Evolutionary conservation across 53 echinoderm and acorn worm species (phyloP).

Genomic region (Luidia sarsii): DNA sequence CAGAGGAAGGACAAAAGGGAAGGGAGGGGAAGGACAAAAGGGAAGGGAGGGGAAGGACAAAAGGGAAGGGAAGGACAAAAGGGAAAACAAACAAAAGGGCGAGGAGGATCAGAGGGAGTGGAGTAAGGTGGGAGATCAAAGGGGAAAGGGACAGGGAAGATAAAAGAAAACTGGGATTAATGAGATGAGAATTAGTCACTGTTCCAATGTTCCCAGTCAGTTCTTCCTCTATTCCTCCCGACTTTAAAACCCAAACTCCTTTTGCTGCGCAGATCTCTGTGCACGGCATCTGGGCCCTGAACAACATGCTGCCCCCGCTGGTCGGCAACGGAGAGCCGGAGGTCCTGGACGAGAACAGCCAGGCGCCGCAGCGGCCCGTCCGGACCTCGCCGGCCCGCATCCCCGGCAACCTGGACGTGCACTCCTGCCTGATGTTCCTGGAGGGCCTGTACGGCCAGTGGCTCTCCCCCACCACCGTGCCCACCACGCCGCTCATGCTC

Average conservation of each 20-base stretch:
- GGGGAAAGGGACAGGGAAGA: no score
- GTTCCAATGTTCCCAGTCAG: no score
- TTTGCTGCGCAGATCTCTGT: conserved; percentile 71
- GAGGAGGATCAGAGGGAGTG: no score
- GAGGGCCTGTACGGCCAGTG: conserved; percentile 94
- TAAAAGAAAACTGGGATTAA: no score
- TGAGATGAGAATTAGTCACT: no score
- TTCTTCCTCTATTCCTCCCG: conserved; percentile 7
- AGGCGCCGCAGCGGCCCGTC: conserved; percentile 35
- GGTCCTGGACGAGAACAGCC: conserved; percentile 34
- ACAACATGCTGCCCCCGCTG: conserved; percentile 86
- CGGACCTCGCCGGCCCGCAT: conserved; percentile 49
- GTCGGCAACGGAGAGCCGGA: conserved; percentile 66
- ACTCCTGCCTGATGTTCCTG: conserved; percentile 95
- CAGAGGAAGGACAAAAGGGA: no score
- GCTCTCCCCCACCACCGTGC: conserved; percentile 80
- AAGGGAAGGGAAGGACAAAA: no score
- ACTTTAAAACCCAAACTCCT: no score
- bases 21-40: no score
- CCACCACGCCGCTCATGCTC: conserved; percentile 92
- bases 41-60: no score
- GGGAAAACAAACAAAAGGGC: no score
- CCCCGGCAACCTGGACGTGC: conserved; percentile 83
- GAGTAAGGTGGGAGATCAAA: no score
- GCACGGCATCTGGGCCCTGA: conserved; percentile 96